These are phyloP conservation scores for Germaria angustata DNA, from an alignment of 2,888 invertebrate genomes.

Conservation along the genomic window DNA sequence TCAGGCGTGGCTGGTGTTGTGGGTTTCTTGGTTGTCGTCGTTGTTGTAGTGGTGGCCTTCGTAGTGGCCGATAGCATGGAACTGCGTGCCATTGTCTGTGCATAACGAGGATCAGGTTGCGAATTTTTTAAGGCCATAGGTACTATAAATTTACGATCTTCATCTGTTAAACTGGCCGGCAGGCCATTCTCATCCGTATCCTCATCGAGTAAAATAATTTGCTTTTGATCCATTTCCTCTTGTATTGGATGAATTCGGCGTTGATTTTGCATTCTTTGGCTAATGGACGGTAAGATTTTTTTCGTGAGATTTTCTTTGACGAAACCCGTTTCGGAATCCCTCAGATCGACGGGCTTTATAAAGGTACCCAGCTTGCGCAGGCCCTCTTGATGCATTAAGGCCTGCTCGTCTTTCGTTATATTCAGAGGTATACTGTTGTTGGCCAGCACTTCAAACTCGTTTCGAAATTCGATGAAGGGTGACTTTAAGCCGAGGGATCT, in stretches of 20 bases:
- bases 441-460: conserved; percentile 77
- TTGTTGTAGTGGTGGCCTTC: conserved; percentile 67
- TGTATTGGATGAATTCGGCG: conserved; percentile 77
- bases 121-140: conserved; percentile 80
- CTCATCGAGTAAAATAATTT: conserved; percentile 78
- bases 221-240: conserved; percentile 79
- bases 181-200: conserved; percentile 79
- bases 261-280: conserved; percentile 68
- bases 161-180: conserved; percentile 77
- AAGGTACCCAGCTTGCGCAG: conserved; percentile 78
- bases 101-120: conserved; percentile 74
- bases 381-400: conserved; percentile 79
- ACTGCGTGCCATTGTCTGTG: conserved; percentile 64
- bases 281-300: conserved; percentile 71
- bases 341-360: conserved; percentile 78
- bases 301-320: conserved; percentile 78
- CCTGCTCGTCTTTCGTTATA: conserved; percentile 79
- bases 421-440: conserved; percentile 79
- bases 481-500: conserved; percentile 79
- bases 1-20: conserved; percentile 71
- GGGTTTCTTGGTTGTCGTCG: conserved; percentile 70
- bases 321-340: conserved; percentile 78
- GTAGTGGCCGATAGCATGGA: conserved; percentile 67
- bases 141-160: conserved; percentile 79
- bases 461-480: conserved; percentile 79